phyloP scores from a whole-genome alignment of 2,888 invertebrate species.

The Rotaria sp. region DNA sequence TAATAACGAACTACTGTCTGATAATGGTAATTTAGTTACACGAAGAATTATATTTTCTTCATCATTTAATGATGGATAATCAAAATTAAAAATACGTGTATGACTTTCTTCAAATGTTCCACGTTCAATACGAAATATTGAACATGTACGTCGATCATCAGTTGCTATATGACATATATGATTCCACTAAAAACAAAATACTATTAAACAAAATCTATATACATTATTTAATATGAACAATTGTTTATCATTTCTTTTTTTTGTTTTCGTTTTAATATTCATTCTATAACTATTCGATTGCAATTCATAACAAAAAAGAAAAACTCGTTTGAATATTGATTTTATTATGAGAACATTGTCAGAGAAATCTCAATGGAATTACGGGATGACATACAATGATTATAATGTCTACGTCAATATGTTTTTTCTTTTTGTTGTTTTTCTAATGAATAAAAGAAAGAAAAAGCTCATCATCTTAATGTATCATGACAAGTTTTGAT shows the following conservation, averaged over 20 bases:
- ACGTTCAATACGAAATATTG: constrained; percentile 25
- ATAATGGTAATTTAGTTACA: background rate
- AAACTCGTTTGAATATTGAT: too few relatives aligned
- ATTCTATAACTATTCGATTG: too few relatives aligned
- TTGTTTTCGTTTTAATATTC: too few relatives aligned
- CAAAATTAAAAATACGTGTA: background rate
- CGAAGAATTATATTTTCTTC: constrained; percentile 2
- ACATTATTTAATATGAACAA: too few relatives aligned
- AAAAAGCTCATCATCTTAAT: too few relatives aligned
- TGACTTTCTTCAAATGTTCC: background rate
- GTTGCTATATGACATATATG: background rate
- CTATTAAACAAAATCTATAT: too few relatives aligned
- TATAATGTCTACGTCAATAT: background rate
- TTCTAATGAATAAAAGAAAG: too few relatives aligned
- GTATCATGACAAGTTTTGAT: too few relatives aligned
- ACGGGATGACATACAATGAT: background rate
- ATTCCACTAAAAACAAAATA: background rate
- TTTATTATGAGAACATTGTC: background rate
- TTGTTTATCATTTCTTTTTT: too few relatives aligned
- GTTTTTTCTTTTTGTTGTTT: background rate
- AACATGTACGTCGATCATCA: background rate
- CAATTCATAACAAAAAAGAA: too few relatives aligned
- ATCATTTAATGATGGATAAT: background rate
- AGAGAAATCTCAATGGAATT: background rate
- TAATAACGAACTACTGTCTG: background rate